Conservation (phyloP, 2,888 invertebrate genomes). For the Lasius fuliginosus region DNA sequence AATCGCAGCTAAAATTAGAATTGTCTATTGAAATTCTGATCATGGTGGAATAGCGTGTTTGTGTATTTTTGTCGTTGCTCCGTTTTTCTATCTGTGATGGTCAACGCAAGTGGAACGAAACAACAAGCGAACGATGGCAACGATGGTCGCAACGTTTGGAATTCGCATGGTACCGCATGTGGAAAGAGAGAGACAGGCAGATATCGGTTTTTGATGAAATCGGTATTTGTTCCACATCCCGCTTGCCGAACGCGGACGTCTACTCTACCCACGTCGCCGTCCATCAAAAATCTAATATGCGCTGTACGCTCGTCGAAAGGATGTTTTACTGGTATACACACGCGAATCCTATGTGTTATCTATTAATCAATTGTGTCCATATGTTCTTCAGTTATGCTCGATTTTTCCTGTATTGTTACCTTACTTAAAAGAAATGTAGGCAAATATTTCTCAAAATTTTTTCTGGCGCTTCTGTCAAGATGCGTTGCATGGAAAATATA, state of each 20-base stretch:
- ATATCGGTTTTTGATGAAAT: slow-evolving; percentile 79
- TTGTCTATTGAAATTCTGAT: slow-evolving; percentile 1
- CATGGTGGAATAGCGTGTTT: neutral
- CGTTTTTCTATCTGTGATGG: slow-evolving; percentile 10
- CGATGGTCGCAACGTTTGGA: slow-evolving; percentile 56
- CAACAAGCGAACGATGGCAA: slow-evolving; percentile 48
- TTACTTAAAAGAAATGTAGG: neutral
- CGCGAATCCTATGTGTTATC: slow-evolving; percentile 1
- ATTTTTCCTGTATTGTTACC: neutral
- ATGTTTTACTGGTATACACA: slow-evolving; percentile 40
- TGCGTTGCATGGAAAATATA: neutral
- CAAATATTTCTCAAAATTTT: neutral
- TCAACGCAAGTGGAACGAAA: slow-evolving; percentile 60
- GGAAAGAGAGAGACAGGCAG: slow-evolving; percentile 41
- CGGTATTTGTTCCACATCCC: slow-evolving; percentile 81
- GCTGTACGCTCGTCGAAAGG: slow-evolving; percentile 55
- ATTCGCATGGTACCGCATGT: slow-evolving; percentile 57
- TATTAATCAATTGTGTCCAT: slow-evolving; percentile 48
- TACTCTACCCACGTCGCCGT: slow-evolving; percentile 44
- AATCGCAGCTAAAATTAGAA: neutral
- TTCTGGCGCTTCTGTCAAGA: neutral
- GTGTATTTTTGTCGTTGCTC: neutral
- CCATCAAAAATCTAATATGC: slow-evolving; percentile 75
- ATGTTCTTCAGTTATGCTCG: neutral
- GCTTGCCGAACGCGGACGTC: slow-evolving; percentile 67